These are phyloP conservation scores for Galerucella pusilla DNA, from an alignment of 2,888 invertebrate species.

Conservation along the genomic window DNA sequence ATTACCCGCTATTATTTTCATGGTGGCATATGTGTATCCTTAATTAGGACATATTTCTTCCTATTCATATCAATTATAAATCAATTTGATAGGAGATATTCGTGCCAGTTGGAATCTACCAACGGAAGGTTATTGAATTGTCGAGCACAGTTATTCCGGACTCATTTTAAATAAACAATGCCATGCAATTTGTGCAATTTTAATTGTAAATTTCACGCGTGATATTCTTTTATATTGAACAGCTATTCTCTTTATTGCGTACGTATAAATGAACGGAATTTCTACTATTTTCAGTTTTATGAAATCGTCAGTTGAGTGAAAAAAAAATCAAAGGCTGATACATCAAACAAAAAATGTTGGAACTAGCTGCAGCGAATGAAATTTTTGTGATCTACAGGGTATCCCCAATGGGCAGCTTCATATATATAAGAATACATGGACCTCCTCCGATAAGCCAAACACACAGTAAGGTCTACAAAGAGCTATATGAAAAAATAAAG, in stretches of 20 bases:
- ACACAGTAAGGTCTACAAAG: no score
- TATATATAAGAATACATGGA: no score
- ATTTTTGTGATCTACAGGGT: no score
- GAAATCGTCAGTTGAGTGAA: no score
- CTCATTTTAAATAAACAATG: not conserved
- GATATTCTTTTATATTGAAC: not conserved
- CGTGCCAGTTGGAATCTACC: conserved; percentile 3
- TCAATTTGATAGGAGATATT: conserved; percentile 33
- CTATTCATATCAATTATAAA: conserved; percentile 36
- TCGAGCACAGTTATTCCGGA: not conserved
- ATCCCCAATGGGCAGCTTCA: no score
- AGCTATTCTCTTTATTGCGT: not conserved
- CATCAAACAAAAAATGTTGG: no score
- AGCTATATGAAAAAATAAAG: no score
- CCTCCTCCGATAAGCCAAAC: no score
- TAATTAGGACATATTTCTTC: conserved; percentile 43
- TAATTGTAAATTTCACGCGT: not conserved
- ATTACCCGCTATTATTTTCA: conserved; percentile 44
- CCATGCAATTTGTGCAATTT: not conserved
- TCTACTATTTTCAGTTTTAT: not conserved
- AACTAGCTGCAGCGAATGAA: no score
- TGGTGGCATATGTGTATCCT: conserved; percentile 41
- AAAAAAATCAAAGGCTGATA: no score
- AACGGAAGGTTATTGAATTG: conserved; percentile 8
- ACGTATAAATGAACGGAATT: not conserved